phyloP scores from a whole-genome alignment of 1,140 invertebrate genomes.

The Cyrtorhinus lividipennis region DNA sequence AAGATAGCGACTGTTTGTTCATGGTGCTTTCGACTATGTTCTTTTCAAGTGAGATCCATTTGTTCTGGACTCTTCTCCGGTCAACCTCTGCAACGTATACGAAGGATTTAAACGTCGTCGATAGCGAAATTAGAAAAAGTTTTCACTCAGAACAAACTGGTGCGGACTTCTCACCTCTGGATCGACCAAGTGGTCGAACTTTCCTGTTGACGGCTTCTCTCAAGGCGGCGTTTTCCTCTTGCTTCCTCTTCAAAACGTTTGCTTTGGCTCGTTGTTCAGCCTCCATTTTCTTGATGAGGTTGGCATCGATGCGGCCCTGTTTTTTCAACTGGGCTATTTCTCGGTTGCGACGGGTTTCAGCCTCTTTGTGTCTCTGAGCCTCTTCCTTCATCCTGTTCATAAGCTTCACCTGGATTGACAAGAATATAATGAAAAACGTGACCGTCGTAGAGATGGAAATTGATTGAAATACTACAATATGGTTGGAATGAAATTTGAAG shows the following conservation, averaged over 20 bases:
- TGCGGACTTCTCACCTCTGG: background rate
- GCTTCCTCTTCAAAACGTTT: conserved; percentile 77
- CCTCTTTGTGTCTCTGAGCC: conserved; percentile 63
- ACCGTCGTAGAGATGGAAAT: no score
- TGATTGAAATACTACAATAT: no score
- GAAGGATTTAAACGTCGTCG: no score
- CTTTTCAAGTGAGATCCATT: conserved; percentile 58
- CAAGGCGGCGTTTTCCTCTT: conserved; percentile 62
- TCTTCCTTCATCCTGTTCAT: conserved; percentile 92
- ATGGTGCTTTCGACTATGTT: conserved; percentile 59
- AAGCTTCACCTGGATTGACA: conserved; percentile 52
- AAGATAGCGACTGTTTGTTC: conserved; percentile 59
- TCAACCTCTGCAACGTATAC: no score
- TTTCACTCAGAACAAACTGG: background rate
- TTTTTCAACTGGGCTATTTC: conserved; percentile 83
- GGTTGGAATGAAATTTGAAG: no score
- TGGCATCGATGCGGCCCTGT: conserved; percentile 73
- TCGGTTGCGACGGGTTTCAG: conserved; percentile 47
- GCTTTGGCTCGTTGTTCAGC: conserved; percentile 84
- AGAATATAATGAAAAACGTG: background rate
- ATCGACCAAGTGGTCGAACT: background rate
- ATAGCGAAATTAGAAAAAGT: no score
- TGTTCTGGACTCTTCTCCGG: conserved; percentile 53
- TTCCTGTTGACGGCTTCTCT: conserved; percentile 7
- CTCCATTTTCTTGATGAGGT: conserved; percentile 78